Base-by-base conservation (phyloP, 64 coral and sea anemone species). In the Stichodactyla helianthus region DNA sequence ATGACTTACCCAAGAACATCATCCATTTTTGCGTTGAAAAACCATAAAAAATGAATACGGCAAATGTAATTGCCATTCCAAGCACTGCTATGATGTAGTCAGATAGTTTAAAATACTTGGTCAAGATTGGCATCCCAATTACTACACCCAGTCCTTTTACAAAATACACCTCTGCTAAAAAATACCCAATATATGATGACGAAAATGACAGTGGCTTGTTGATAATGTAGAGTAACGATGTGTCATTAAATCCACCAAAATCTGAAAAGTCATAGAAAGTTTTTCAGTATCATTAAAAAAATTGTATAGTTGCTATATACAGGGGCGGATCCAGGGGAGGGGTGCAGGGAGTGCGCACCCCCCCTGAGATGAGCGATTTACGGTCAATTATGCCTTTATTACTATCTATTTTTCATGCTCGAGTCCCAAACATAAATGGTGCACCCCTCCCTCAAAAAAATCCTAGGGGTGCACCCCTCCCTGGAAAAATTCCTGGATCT, bases 211-310 rank as follows among this genome's bases (percentile, higher is more conserved):
- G 64, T 83, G 95, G 95, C 27, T 89, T 85, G 68, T 83, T 77
- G 28, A 87, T 79, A 71, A 89, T 81, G 76, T 94, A 98, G 7
- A 98, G 76, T 23, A 89, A 86, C 51, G 85, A 76, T 61, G 94
- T 88, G 84, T 98, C 95, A 88, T 98, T 98, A 79, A 87, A 94
- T 67, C 95, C 95, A 84, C 85, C 62, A 87, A 98, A 98, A 87
- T 86, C 95, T 98, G 81, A 83, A 98, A 77, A 26, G 54, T 5
- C 4, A 71, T 19, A 74, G 10, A 28, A 74, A 11, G 27, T 5
- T 35, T 2, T 31, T 74, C 4, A 27, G 1, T 35, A 9, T 26
- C 19, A 14, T 27, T 74, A 35, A 26, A 14, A 1, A 1, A 74
- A 6, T 13, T 7, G 2, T 4, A 22, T 6, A 26, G 18, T 20